These are phyloP conservation scores for Morbakka virulenta DNA, from an alignment of 30 jellyfish, hydroid and myxozoan genomes.

Conservation along the genomic window DNA sequence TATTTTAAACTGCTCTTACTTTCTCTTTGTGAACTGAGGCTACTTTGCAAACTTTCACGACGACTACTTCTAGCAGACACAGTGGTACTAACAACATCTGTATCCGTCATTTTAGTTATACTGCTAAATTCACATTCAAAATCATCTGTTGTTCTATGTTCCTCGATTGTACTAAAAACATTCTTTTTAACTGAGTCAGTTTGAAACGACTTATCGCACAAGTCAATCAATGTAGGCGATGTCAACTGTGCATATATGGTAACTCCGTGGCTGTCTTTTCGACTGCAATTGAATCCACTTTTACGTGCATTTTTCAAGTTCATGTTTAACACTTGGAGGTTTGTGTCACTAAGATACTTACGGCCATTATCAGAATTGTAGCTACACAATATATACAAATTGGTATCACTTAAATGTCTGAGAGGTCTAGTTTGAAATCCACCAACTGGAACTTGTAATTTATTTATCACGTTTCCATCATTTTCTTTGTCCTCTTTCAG, in stretches of 20 bases:
- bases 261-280: neutral
- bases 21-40: conserved; percentile 21
- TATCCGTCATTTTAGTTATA: neutral
- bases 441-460: conserved; percentile 19
- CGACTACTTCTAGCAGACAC: conserved; percentile 26
- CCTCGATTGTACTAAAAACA: neutral
- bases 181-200: neutral
- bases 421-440: conserved; percentile 58
- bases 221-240: neutral
- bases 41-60: neutral
- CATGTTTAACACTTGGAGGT: conserved; percentile 31
- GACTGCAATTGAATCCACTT: neutral
- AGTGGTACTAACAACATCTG: conserved; percentile 45
- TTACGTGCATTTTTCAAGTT: neutral
- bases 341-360: conserved; percentile 89
- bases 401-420: conserved; percentile 84
- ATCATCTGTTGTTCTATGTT: neutral
- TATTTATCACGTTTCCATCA: conserved; percentile 26
- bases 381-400: conserved; percentile 52
- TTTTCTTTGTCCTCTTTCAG: conserved; percentile 47
- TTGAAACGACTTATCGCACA: neutral
- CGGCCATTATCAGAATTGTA: conserved; percentile 16
- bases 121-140: neutral
- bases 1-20: conserved; percentile 67
- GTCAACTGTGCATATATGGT: neutral